Evolutionary conservation across 2,113 vertebrate genomes (phyloP), one percentile per base, ranked within the genome.

Genomic region (Scophthalmus maximus): DNA sequence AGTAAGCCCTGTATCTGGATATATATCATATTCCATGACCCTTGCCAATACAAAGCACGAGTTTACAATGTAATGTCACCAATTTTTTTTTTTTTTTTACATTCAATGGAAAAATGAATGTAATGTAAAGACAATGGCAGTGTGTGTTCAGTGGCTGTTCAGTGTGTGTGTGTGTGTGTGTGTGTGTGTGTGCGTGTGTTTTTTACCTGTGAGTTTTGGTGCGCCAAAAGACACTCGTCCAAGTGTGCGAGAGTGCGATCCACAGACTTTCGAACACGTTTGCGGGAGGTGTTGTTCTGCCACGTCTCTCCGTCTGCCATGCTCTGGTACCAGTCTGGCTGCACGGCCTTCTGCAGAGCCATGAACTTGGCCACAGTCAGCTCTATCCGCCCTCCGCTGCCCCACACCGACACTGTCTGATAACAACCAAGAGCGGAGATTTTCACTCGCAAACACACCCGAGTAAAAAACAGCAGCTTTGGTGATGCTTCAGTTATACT

Each of bases 301-400:
- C 94, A 83, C 7, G 93, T 95, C 73, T 97, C 98, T 42, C 97
- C 96, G 20, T 99, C 98, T 6, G 94, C 94, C 87, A 98, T 94
- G 86, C 96, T 97, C 89, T 98, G 96, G 91, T 97, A 96, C 95
- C 95, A 98, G 89, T 98, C 96, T 0, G 96, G 95, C 85, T 93
- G 94, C 72, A 98, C 81, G 1, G 87, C 89, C 29, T 91, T 90
- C 88, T 98, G 97, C 22, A 98, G 86, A 9, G 94, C 93, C 94
- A 99, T 97, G 92, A 97, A 99, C 80, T 94, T 96, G 36, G 94
- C 92, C 51, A 86, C 83, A 0, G 95, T 96, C 71, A 99, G 81
- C 79, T 99, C 97, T n/a, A 97, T 93, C 50, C 98, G 93, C 18
- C 98, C 98, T 0, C 96, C 95, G 53, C 88, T 93, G 55, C 96